phyloP scores from a whole-genome alignment of 2,113 vertebrate genomes.

The Balaeniceps rex region DNA sequence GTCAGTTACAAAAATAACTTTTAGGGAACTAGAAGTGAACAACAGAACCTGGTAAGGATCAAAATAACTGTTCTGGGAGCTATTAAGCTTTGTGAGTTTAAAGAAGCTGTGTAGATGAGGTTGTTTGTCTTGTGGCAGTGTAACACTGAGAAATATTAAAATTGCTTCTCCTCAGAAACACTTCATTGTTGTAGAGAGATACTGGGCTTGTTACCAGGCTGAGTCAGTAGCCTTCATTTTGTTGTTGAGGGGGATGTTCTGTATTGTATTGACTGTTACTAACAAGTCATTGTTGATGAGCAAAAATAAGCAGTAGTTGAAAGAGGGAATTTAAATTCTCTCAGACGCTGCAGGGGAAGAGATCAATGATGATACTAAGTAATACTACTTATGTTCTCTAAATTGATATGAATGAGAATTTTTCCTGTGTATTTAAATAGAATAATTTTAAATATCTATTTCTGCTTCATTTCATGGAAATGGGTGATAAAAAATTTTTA shows the following conservation, averaged over 20 bases:
- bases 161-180: neutral
- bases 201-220: neutral
- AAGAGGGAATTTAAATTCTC: neutral
- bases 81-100: neutral
- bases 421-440: neutral
- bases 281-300: neutral
- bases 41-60: neutral
- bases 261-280: neutral
- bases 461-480: neutral
- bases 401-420: neutral
- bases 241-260: neutral
- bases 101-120: neutral
- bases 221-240: constrained; percentile 16
- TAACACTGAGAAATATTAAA: neutral
- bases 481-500: neutral
- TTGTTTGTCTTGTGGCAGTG: neutral
- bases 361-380: neutral
- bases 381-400: neutral
- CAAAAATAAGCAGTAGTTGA: neutral
- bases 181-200: neutral
- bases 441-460: neutral
- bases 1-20: neutral
- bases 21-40: neutral
- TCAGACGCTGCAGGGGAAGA: neutral
- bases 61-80: neutral